phyloP scores from a whole-genome alignment of 2,888 invertebrate species.

The Heliconius charithonia region DNA sequence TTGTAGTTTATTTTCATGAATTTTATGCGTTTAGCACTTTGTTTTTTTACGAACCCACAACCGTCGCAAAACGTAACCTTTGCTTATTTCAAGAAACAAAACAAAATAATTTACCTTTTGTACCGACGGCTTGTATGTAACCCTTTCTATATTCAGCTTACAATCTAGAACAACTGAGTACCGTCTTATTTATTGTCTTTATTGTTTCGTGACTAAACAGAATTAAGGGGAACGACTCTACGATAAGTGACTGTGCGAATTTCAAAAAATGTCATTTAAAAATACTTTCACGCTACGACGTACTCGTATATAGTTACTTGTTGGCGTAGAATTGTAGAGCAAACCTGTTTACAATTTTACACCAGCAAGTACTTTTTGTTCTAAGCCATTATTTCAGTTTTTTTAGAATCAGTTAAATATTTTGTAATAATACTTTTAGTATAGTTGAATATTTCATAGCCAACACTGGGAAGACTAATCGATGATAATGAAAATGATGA shows the following conservation, averaged over 20 bases:
- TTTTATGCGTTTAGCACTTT: no score
- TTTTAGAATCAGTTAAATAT: neutral
- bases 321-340: neutral
- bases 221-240: neutral
- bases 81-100: constrained; percentile 31
- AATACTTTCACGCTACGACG: constrained; percentile 15
- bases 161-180: constrained; percentile 29
- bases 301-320: neutral
- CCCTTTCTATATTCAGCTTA: constrained; percentile 34
- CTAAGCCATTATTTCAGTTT: neutral
- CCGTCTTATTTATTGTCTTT: constrained; percentile 38
- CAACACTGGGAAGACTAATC: no score
- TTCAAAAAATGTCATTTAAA: constrained; percentile 18
- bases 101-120: constrained; percentile 42
- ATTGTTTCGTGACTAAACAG: constrained; percentile 28
- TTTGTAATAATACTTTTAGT: neutral
- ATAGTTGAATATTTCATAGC: neutral
- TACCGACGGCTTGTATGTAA: constrained; percentile 27
- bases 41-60: no score
- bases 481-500: no score
- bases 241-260: constrained; percentile 22
- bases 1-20: no score
- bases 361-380: neutral
- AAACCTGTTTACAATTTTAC: neutral
- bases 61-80: neutral